Evolutionary conservation across 2,797 vertebrate genomes (phyloP), one percentile per base, ranked within the genome.

Genomic region (Microctenopoma steveboyesi): DNA sequence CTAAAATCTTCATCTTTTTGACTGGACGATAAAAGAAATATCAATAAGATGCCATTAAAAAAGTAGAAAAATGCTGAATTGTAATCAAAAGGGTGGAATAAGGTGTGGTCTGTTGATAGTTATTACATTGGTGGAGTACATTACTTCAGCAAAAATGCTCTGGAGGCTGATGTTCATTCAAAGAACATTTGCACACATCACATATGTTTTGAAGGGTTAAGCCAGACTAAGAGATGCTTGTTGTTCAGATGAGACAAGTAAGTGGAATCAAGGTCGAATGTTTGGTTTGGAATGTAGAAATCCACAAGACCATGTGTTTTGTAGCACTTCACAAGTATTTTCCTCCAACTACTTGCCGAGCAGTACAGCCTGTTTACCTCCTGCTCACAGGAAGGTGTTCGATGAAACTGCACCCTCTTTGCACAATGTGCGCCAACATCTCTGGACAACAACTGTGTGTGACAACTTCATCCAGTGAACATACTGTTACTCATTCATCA

Each of bases 1-100:
- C 22, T 22, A 52, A 85, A 76, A 55, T 75, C 64, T 79, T 77
- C 73, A 79, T 87, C 55, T 52, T 80, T 46, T 35, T 50, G 50
- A 14, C 33, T 35, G 50, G 50, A 14, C 33, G 15, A 56, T 51
- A 30, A 2, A 22, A 13, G 25, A 72, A 69, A 77, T 62, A 45
- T 58, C 50, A 62, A 49, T 47, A 39, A 27, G 62, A 49, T 33
- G 49, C 39, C 28, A 25, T n/a, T 18, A 43, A 14, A 33, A 27
- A 1, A 47, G 2, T 16, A 7, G 1, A 45, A 45, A 46, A n/a
- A 10, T 51, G 7, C 3, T 5, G 42, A 37, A 50, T 6, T 53
- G 5, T 18, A 45, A 64, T 48, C 27, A 27, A 50, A 62, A 35
- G n/a, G 46, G 7, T 25, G 14, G 16, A 46, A n/a, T 6, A 18